Evolutionary conservation across 2,888 invertebrate genomes (phyloP), one percentile per base, ranked within the genome.

Genomic region (Rhamnusium bicolor): DNA sequence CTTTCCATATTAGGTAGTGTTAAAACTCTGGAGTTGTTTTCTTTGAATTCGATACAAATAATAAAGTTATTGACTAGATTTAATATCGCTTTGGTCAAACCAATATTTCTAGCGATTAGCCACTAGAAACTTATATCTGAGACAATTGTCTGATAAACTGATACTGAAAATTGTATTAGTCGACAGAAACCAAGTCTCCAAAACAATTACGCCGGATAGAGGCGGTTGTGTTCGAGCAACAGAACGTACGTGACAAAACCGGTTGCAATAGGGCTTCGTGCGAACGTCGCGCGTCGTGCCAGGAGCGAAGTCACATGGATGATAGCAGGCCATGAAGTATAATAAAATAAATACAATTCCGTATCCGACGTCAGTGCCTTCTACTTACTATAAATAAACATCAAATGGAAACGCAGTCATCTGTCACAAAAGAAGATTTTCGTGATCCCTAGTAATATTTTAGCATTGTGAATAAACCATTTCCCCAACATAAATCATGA

Each of bases 81-180:
- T 65, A 51, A 67, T 56, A 67, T 54, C 14, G 40, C 56, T 29
- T 32, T 16, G 29, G 51, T 51, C 67, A 67, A 56, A 56, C 32
- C 65, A 32, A 7, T 53, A 58, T 16, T 53, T 32, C 53, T 53
- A 53, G 5, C 16, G 4, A 51, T 19, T 18, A 18, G 7, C 1
- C 12, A 7, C 24, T 16, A 46, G 10, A 56, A 67, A 54, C 19
- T 19, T 51, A 19, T 56, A 51, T 63, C 16, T 53, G 40, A 14
- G 32, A 18, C 56, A n/a, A 56, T 67, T 67, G 54, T 67, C n/a
- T 27, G 8, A 18, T 18, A 14, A 24, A 54, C 56, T 32, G 56
- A 67, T 67, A 67, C 56, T 67, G 67, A 56, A 54, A 56, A 56
- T 67, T 24, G 56, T 56, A 56, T 67, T 40, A 54, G 27, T n/a